phyloP scores from a whole-genome alignment of 2,888 invertebrate species.

The Chironomus riparius region DNA sequence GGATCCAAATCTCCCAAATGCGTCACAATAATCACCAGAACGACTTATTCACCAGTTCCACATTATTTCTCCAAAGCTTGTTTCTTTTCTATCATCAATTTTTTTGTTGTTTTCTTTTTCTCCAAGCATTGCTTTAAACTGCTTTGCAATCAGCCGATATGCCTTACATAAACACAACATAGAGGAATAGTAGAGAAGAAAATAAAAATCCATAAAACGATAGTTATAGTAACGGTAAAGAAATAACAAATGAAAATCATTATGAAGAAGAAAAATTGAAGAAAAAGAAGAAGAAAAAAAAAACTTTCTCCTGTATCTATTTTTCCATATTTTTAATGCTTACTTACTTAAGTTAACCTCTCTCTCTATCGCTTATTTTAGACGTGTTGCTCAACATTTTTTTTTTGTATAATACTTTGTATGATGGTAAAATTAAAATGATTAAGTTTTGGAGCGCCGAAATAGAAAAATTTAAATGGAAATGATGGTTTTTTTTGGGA shows the following conservation, averaged over 20 bases:
- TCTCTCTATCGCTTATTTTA: neutral
- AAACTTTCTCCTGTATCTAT: slow-evolving; percentile 26
- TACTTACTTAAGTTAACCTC: neutral
- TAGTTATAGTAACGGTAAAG: slow-evolving; percentile 26
- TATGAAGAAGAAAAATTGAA: neutral
- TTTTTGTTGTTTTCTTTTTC: neutral
- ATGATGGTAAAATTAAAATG: too few species aligned
- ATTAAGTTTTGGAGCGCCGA: neutral
- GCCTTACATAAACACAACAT: slow-evolving; percentile 24
- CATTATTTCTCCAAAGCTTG: too few species aligned
- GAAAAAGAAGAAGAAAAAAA: slow-evolving; percentile 9
- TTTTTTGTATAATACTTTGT: too few species aligned
- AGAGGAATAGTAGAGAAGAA: neutral
- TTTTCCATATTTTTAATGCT: neutral
- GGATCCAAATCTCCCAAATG: too few species aligned
- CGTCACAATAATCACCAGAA: neutral
- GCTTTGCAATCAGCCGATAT: slow-evolving; percentile 11
- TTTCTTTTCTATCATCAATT: neutral
- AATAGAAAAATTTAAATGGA: neutral
- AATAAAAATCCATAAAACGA: slow-evolving; percentile 15
- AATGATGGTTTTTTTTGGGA: neutral
- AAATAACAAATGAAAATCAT: slow-evolving; percentile 22
- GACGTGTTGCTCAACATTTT: neutral
- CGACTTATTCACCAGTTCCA: neutral
- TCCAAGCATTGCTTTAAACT: neutral